phyloP scores from a whole-genome alignment of 2,797 vertebrate genomes.

The Falco rusticolus region DNA sequence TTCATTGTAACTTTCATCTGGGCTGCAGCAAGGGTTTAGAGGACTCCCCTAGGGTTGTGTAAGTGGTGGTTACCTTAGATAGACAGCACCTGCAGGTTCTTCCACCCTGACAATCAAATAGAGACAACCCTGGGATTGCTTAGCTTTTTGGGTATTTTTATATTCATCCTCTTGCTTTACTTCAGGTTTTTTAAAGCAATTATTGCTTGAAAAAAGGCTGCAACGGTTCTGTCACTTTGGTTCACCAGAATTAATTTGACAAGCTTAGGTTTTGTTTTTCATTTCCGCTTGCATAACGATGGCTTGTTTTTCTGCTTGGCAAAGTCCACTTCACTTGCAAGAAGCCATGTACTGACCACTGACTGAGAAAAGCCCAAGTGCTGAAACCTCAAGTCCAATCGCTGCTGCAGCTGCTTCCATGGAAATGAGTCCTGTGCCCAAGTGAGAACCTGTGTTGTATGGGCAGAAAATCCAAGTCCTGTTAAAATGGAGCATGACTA shows the following conservation, averaged over 20 bases:
- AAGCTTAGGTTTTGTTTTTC: not conserved
- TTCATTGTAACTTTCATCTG: not conserved
- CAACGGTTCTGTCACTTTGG: not conserved
- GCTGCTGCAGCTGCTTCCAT: not conserved
- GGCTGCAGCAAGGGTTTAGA: not conserved
- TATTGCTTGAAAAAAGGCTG: not conserved
- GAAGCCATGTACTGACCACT: too few species aligned
- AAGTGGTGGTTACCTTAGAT: not conserved
- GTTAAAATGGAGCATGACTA: not conserved
- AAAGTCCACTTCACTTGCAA: not conserved
- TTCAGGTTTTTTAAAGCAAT: not conserved
- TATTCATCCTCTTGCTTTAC: not conserved
- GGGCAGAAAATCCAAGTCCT: not conserved
- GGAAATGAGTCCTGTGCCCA: not conserved
- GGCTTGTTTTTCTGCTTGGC: not conserved
- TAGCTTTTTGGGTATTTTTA: not conserved
- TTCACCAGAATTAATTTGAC: not conserved
- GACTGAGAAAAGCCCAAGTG: not conserved
- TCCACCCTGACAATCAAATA: not conserved
- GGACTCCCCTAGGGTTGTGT: not conserved
- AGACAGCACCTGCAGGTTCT: not conserved
- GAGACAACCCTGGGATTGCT: not conserved
- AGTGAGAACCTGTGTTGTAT: not conserved
- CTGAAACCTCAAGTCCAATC: not conserved
- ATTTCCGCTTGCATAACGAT: not conserved